Base-by-base conservation (phyloP, 1,140 invertebrate genomes). In the Drosophila sp. region DNA sequence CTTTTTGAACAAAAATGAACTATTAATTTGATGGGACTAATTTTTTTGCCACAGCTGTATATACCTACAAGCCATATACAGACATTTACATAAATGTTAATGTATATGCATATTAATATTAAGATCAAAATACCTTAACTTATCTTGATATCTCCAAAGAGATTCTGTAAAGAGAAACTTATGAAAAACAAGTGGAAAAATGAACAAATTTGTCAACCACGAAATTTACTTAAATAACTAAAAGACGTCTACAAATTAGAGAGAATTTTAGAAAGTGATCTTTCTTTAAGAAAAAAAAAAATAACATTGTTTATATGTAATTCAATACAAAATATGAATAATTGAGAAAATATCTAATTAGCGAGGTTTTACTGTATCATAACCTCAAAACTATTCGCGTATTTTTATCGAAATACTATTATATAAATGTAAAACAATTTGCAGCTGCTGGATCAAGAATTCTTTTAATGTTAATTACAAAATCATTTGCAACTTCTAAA, bases 281-380 rank as follows among this genome's bases (percentile, higher is more conserved):
- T 66, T 72, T 72, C 53, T 66, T 57, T 16, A 72, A 72, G 62
- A 72, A 66, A 57, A 56, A 32, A 50, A 27, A 61, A 48, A 48
- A 36, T 48, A 59, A 51, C 50, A 53, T 18, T 48, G 57, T 61
- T 61, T 61, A 50, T 61, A 25, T 27, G 36, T 38, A 38, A 5
- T 38, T 38, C n/a, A n/a, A 38, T 13, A 38, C 13, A 38, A 5
- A 38, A 38, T 38, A 38, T 13, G n/a, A 4, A 11, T 13, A 38
- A 13, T 2, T 38, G 2, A n/a, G n/a, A 38, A 54, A 38, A 11
- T 27, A 11, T 25, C 6, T 3, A 21, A 25, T 25, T 46, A 46
- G 21, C 11, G 46, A 50, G 27, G 46, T 32, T 50, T 27, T n/a
- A 29, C 1, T 48, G 46, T 13, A 48, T 5, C 11, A 48, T 27